Percentiles rank a stretch among this genome's conserved stretches.
phyloP scores from a whole-genome alignment of 64 coral and sea anemone species.

The Stichodactyla helianthus region DNA sequence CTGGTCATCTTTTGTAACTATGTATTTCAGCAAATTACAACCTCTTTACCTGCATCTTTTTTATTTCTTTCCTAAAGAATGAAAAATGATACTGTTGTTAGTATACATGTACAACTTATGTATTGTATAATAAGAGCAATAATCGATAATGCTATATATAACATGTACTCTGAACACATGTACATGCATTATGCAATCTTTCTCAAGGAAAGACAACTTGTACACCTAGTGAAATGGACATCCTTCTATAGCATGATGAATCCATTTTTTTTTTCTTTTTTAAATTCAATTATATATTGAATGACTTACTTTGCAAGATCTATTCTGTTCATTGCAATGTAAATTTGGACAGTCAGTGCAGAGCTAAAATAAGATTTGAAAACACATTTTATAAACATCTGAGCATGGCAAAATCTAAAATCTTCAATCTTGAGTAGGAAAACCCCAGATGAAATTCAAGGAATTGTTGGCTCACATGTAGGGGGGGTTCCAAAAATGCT shows the following conservation, averaged over 20 bases:
- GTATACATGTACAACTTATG: background rate
- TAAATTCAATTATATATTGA: no score
- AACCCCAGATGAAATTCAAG: no score
- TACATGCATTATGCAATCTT: no score
- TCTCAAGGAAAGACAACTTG: no score
- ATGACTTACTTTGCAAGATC: slow-evolving; percentile 88
- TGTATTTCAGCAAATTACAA: background rate
- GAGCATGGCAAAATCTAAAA: background rate
- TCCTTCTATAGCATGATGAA: background rate
- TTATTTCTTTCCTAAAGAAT: slow-evolving; percentile 80
- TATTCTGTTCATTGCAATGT: slow-evolving; percentile 89
- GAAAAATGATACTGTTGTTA: slow-evolving; percentile 2
- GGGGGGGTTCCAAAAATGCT: no score
- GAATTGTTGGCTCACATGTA: no score
- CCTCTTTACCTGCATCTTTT: slow-evolving; percentile 80
- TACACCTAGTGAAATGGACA: background rate
- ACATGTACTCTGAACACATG: no score
- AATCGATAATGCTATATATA: no score
- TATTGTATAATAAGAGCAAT: no score
- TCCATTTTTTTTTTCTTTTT: no score
- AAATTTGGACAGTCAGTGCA: slow-evolving; percentile 86
- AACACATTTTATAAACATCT: background rate
- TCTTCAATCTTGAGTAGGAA: no score
- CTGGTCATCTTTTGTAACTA: background rate
- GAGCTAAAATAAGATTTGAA: slow-evolving; percentile 49